Evolutionary conservation across 1,140 invertebrate genomes (phyloP).

Genomic region (Camponotus vicinus): DNA sequence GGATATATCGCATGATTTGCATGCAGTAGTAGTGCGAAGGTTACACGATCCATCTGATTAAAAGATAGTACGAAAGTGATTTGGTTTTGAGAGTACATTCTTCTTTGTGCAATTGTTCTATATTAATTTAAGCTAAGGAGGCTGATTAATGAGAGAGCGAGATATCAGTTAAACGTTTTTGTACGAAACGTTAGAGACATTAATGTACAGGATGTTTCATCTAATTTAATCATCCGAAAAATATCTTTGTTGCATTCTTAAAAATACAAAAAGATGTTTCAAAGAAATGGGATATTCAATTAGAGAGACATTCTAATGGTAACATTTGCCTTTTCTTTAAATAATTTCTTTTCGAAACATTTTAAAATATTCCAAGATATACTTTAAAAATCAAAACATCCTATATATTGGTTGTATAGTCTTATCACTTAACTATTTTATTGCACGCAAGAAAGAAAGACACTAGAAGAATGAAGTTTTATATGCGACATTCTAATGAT

Average conservation of each 20-base stretch:
- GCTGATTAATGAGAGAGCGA: constrained; percentile 55
- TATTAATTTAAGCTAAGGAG: constrained; percentile 73
- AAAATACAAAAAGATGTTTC: constrained; percentile 5
- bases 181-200: constrained; percentile 59
- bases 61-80: neutral
- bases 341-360: constrained; percentile 5
- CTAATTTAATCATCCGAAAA: constrained; percentile 13
- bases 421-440: constrained; percentile 66
- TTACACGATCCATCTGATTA: constrained; percentile 20
- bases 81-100: constrained; percentile 41
- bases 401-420: constrained; percentile 69
- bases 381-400: neutral
- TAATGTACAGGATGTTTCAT: constrained; percentile 22
- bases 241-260: constrained; percentile 19
- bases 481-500: constrained; percentile 44
- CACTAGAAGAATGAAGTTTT: constrained; percentile 52
- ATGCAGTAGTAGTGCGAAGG: neutral
- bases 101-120: constrained; percentile 73
- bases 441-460: constrained; percentile 12
- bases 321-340: neutral
- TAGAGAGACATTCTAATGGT: neutral
- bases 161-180: constrained; percentile 52
- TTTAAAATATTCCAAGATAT: neutral
- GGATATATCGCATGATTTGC: constrained; percentile 11
- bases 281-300: neutral